A percentile compares a stretch with the other conserved stretches of the same genome.
Evolutionary conservation across 2,888 invertebrate species (phyloP).

Genomic region (Drosophila affinis): DNA sequence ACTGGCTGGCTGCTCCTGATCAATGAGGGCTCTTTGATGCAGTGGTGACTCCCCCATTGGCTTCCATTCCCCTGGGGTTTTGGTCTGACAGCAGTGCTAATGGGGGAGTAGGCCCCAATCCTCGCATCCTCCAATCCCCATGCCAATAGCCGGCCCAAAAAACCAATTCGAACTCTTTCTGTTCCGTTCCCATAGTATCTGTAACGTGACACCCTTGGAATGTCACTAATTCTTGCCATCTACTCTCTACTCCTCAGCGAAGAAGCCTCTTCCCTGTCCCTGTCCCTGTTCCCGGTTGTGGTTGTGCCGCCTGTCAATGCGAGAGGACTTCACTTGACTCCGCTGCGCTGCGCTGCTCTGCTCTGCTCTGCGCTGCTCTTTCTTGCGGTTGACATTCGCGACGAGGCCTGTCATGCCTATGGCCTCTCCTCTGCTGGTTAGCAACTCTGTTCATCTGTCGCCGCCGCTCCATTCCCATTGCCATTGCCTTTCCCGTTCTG

Average conservation of each 20-base stretch:
- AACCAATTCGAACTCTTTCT: slow-evolving; percentile 44
- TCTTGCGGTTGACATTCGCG: slow-evolving; percentile 63
- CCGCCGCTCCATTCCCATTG: not conserved
- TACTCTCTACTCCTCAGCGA: not conserved
- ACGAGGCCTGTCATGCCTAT: slow-evolving; percentile 46
- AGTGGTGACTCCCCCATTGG: slow-evolving; percentile 12
- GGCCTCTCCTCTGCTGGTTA: slow-evolving; percentile 34
- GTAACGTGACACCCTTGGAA: slow-evolving; percentile 71
- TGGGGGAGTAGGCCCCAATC: slow-evolving; percentile 33
- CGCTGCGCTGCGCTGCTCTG: not conserved
- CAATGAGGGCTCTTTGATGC: slow-evolving; percentile 72
- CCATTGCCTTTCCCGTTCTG: not conserved
- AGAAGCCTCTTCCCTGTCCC: slow-evolving; percentile 11
- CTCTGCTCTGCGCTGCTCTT: not conserved
- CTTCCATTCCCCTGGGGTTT: slow-evolving; percentile 38
- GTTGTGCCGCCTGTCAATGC: slow-evolving; percentile 60
- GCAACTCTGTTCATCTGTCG: not conserved
- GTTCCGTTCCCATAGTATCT: slow-evolving; percentile 60
- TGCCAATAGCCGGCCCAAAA: slow-evolving; percentile 34
- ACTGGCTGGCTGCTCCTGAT: slow-evolving; percentile 22
- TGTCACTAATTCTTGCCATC: slow-evolving; percentile 58
- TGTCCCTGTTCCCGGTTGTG: slow-evolving; percentile 19
- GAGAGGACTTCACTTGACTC: slow-evolving; percentile 55
- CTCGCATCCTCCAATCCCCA: not conserved
- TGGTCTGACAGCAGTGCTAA: slow-evolving; percentile 65